Conservation (phyloP, 2,888 invertebrate genomes). For the Cryptocephalus primarius region DNA sequence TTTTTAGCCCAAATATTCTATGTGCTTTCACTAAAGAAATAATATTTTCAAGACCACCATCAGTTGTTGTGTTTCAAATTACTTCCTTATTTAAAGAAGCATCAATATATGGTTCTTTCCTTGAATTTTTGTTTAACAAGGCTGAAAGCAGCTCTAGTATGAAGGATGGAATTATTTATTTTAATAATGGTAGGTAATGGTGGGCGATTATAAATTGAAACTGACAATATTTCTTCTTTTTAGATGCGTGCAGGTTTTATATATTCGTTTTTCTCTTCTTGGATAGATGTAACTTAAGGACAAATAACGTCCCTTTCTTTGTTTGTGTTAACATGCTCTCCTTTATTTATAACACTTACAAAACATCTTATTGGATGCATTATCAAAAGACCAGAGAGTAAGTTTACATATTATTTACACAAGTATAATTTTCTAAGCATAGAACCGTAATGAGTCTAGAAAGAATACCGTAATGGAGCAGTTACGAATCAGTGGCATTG, state of each 20-base stretch:
- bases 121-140: constrained; percentile 20
- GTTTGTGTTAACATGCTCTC: constrained; percentile 18
- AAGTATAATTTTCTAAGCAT: too few relatives aligned
- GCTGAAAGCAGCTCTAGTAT: constrained; percentile 6
- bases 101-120: constrained; percentile 16
- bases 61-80: constrained; percentile 13
- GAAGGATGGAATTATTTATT: constrained; percentile 18
- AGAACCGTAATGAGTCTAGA: too few relatives aligned
- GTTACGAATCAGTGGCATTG: too few relatives aligned
- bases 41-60: constrained; percentile 16
- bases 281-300: constrained; percentile 14
- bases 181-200: constrained; percentile 19
- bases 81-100: constrained; percentile 17
- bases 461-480: too few relatives aligned
- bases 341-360: constrained; percentile 22
- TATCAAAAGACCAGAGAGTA: constrained; percentile 16
- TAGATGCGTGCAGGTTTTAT: constrained; percentile 25
- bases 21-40: constrained; percentile 16
- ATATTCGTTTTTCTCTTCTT: constrained; percentile 19
- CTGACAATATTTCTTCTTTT: neutral
- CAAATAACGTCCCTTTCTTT: constrained; percentile 12
- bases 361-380: constrained; percentile 18
- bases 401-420: constrained; percentile 1
- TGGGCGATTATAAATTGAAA: neutral
- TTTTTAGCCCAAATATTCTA: constrained; percentile 11